These are phyloP conservation scores for Sorex fumeus DNA, from an alignment of 2,113 vertebrate species.

Conservation along the genomic window DNA sequence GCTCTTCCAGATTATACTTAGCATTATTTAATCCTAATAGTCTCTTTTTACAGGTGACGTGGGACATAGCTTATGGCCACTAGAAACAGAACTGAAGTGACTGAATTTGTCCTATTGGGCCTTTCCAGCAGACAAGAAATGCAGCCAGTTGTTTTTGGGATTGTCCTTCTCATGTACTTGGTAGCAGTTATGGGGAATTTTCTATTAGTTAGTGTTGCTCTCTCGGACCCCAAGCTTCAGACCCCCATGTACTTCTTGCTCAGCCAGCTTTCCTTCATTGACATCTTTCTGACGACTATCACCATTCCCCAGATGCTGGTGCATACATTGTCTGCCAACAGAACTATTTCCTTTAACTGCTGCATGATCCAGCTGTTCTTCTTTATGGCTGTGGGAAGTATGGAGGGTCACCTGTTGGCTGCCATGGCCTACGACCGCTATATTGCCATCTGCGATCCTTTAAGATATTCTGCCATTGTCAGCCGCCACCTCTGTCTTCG, in stretches of 20 bases:
- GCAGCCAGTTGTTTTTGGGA: constrained; percentile 73
- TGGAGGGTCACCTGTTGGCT: constrained; percentile 82
- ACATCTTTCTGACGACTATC: constrained; percentile 78
- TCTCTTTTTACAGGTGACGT: neutral
- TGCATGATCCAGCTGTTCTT: constrained; percentile 81
- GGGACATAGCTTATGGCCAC: constrained; percentile 54
- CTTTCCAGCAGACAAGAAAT: constrained; percentile 72
- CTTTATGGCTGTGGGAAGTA: constrained; percentile 81
- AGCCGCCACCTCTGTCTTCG: constrained; percentile 62
- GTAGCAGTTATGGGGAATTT: constrained; percentile 72
- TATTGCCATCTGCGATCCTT: constrained; percentile 80
- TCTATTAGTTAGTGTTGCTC: constrained; percentile 70
- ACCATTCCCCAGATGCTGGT: constrained; percentile 81
- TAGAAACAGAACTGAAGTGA: constrained; percentile 72
- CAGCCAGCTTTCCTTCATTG: constrained; percentile 78
- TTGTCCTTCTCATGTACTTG: constrained; percentile 78
- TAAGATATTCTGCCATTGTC: constrained; percentile 76
- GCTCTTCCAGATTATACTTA: neutral
- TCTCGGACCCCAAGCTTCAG: constrained; percentile 78
- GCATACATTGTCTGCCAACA: constrained; percentile 61
- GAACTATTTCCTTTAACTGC: constrained; percentile 71
- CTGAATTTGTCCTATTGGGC: constrained; percentile 81
- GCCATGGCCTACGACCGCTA: constrained; percentile 82
- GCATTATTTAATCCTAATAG: neutral
- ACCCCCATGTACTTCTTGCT: constrained; percentile 84